Evolutionary conservation across 1,140 invertebrate genomes (phyloP).

Genomic region (Lepidurus apus): DNA sequence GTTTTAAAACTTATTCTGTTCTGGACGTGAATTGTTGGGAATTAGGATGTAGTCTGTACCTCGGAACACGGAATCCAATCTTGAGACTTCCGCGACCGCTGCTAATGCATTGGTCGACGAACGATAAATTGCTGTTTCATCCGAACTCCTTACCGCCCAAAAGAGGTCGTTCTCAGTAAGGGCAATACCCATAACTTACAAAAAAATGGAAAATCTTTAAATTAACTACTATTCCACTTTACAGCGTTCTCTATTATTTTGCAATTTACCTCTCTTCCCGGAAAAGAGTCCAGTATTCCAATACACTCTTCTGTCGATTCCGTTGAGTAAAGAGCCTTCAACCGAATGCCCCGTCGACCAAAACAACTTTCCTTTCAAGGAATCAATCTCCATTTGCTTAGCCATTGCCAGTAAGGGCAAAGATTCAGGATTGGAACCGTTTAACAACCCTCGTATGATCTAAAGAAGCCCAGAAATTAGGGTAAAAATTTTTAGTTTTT

Average conservation of each 20-base stretch:
- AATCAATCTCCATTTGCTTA: conserved; percentile 73
- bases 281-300: conserved; percentile 67
- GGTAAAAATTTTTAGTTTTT: background rate
- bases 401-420: conserved; percentile 70
- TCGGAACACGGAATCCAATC: conserved; percentile 36
- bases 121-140: conserved; percentile 46
- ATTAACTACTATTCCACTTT: conserved; percentile 59
- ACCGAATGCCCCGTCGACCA: conserved; percentile 80
- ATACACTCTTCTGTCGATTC: conserved; percentile 64
- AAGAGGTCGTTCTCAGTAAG: conserved; percentile 64
- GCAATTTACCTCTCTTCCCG: conserved; percentile 60
- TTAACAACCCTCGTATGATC: conserved; percentile 61
- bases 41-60: conserved; percentile 26
- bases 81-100: background rate
- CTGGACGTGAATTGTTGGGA: background rate
- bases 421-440: conserved; percentile 63
- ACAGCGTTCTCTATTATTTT: background rate
- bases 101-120: background rate
- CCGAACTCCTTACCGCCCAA: conserved; percentile 69
- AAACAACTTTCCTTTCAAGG: conserved; percentile 72
- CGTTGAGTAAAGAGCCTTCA: conserved; percentile 70
- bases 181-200: conserved; percentile 74
- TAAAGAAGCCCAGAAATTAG: conserved; percentile 41
- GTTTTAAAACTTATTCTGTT: background rate
- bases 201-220: conserved; percentile 38